Evolutionary conservation across 2,888 invertebrate species (phyloP).

Genomic region (Drosophila neoperkinsi): DNA sequence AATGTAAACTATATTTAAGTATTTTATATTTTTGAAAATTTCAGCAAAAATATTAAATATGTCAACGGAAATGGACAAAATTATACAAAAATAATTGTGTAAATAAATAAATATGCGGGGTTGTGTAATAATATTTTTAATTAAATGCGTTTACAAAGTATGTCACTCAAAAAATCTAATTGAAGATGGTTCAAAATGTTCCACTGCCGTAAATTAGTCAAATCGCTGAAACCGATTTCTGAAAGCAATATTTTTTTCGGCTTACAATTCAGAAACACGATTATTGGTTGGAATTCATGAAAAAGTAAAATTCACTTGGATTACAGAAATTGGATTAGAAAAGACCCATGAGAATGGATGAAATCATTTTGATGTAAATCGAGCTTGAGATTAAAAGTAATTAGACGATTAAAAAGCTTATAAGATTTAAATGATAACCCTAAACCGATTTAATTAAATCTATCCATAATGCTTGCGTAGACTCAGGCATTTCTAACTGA

Average conservation of each 20-base stretch:
- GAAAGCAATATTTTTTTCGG: background rate
- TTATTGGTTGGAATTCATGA: background rate
- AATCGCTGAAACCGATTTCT: background rate
- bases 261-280: background rate
- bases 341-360: background rate
- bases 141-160: background rate
- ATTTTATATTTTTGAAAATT: slow-evolving; percentile 22
- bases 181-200: background rate
- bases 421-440: background rate
- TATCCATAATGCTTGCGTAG: background rate
- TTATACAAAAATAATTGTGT: background rate
- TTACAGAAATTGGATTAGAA: background rate
- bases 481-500: background rate
- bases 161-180: background rate
- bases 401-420: slow-evolving; percentile 1
- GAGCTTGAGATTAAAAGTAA: background rate
- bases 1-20: slow-evolving; percentile 5
- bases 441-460: slow-evolving; percentile 1
- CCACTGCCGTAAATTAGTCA: background rate
- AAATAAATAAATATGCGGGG: background rate
- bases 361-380: slow-evolving; percentile 9
- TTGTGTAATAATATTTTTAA: background rate
- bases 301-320: background rate
- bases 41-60: background rate
- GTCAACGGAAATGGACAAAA: background rate